Evolutionary conservation across 2,113 vertebrate species (phyloP).

Genomic region (Phylloscopus trochiloides): DNA sequence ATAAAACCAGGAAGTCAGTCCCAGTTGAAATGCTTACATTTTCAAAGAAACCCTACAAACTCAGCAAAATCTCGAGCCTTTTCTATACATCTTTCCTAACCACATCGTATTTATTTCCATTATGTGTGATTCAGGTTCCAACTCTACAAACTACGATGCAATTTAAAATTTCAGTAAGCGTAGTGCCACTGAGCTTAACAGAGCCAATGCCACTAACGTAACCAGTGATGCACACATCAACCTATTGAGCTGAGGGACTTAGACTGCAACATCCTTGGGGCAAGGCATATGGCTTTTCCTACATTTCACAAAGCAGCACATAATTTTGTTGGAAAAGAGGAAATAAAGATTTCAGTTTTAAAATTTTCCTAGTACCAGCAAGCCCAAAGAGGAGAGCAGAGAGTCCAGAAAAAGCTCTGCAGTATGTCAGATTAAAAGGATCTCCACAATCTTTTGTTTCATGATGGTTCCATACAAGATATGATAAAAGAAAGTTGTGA

Average conservation of each 20-base stretch:
- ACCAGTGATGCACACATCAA: not conserved
- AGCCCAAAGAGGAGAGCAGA: not conserved
- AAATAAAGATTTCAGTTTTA: not conserved
- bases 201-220: fast-evolving
- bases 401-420: not conserved
- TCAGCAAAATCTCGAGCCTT: not conserved
- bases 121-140: not conserved
- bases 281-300: not conserved
- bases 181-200: not conserved
- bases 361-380: not conserved
- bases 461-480: not conserved
- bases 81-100: not conserved
- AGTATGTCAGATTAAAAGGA: not conserved
- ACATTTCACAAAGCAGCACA: not conserved
- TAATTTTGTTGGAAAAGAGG: not conserved
- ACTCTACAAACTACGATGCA: not conserved
- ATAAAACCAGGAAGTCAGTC: slow-evolving; percentile 4
- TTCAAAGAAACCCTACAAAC: not conserved
- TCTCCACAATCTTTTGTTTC: not conserved
- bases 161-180: not conserved
- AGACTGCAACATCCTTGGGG: not conserved
- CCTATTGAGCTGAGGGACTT: not conserved
- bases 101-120: not conserved
- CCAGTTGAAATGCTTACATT: not conserved
- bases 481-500: not conserved